phyloP scores from a whole-genome alignment of 2,113 vertebrate genomes.

The Salvator merianae region DNA sequence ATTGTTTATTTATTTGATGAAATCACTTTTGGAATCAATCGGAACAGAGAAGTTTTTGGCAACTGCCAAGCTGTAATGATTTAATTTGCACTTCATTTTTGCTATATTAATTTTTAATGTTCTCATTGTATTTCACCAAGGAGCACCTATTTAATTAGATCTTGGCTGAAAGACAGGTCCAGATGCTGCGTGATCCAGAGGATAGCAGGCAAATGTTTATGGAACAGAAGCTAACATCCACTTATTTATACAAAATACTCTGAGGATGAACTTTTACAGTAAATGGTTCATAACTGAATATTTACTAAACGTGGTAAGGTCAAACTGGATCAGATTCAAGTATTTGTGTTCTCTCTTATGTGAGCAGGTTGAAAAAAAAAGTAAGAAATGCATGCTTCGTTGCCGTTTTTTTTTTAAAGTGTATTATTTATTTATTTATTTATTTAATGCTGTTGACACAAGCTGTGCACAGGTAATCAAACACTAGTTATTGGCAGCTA shows the following conservation, averaged over 20 bases:
- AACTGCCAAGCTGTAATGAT: not conserved
- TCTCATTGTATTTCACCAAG: accelerated
- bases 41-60: not conserved
- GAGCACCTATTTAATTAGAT: not conserved
- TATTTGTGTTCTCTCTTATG: conserved; percentile 3
- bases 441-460: not conserved
- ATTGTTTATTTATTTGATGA: not conserved
- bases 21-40: conserved; percentile 4
- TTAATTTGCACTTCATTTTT: conserved; percentile 21
- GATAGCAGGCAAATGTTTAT: not conserved
- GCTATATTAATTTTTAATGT: not conserved
- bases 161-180: not conserved
- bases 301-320: conserved; percentile 6
- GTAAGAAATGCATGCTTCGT: not conserved
- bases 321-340: not conserved
- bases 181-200: not conserved
- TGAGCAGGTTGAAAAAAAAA: accelerated
- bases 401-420: not conserved
- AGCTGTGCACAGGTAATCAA: not conserved
- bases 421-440: not conserved
- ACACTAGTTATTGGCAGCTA: not conserved
- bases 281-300: not conserved
- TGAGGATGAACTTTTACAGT: conserved; percentile 19
- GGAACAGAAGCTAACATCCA: conserved; percentile 17
- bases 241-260: conserved; percentile 15